Evolutionary conservation across 1,140 invertebrate species (phyloP).

Genomic region (Teleopsis dalmanni): DNA sequence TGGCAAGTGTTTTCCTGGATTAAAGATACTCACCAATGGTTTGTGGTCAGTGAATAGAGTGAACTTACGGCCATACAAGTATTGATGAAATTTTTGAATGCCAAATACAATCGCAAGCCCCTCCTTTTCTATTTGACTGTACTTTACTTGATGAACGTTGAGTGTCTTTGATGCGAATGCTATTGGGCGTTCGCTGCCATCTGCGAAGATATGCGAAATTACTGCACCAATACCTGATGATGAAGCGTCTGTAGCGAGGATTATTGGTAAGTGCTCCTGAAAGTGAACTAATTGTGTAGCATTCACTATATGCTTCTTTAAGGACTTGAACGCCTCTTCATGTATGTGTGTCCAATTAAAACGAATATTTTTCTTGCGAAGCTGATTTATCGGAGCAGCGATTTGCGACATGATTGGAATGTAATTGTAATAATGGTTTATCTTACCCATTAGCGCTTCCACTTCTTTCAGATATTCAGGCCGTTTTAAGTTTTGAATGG

Average conservation of each 20-base stretch:
- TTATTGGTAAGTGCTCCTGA: constrained; percentile 44
- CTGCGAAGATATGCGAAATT: too few relatives aligned
- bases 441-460: constrained; percentile 21
- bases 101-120: background rate
- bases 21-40: constrained; percentile 40
- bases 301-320: constrained; percentile 7
- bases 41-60: constrained; percentile 44
- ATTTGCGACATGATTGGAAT: constrained; percentile 22
- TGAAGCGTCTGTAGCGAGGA: too few relatives aligned
- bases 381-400: constrained; percentile 14
- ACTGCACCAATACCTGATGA: too few relatives aligned
- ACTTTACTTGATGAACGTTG: too few relatives aligned
- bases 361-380: constrained; percentile 6
- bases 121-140: too few relatives aligned
- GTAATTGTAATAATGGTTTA: constrained; percentile 24
- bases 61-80: constrained; percentile 29
- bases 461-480: constrained; percentile 29
- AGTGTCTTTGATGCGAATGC: too few relatives aligned
- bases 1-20: constrained; percentile 21
- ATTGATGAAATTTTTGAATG: background rate
- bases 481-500: constrained; percentile 15
- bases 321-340: background rate
- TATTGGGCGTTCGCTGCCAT: too few relatives aligned
- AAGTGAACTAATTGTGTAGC: constrained; percentile 34
- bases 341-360: constrained; percentile 19